Base-by-base conservation (phyloP, 53 echinoderm and acorn worm genomes). In the Zoroaster sp. region DNA sequence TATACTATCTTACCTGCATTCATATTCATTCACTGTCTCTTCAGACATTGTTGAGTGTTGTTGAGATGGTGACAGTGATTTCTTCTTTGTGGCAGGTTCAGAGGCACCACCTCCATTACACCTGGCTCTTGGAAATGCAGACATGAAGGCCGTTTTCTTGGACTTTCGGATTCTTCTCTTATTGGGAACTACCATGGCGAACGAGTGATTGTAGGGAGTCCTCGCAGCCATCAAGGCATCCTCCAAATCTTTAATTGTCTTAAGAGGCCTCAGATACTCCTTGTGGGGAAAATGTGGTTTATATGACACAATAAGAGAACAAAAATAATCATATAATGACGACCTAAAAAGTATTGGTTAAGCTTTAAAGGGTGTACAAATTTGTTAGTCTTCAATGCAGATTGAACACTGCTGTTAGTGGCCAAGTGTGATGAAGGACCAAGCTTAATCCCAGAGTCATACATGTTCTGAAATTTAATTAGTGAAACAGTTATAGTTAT, bases 141-240 rank as follows among this genome's bases (percentile, higher is more conserved):
- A 77, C 6, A 77, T 51, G 36, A 77, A 77, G 8, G 77, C 77
- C 4, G 5, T 52, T n/a, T 54, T 77, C 77, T 35, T 77, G 17
- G 77, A 77, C 53, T 77, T 77, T 36, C 53, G 52, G 77, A 77
- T 35, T 35, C 14, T 52, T 37, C 35, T 54, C 18, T 33, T 54
- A 35, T 36, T 77, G 13, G 77, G 49, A 36, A 77, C 77, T 53
- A 54, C 34, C 54, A 34, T 77, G 4, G 53, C 51, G 36, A 17
- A 53, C 1, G 77, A 77, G 77, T 77, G 77, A 30, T 77, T 53
- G 34, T 77, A 77, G 77, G 9, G 8, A 34, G 52, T 53, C 37
- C 77, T 13, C 1, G 77, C 77, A 4, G 54, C 77, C 14, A 33
- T 77, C 54, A 35, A n/a, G 4, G 77, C 77, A 18, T 77, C 53